A percentile compares a stretch with the other conserved stretches of the same genome.
These are phyloP conservation scores for Typhlichthys eigenmanni DNA, from an alignment of 2,797 vertebrate species.

Conservation along the genomic window DNA sequence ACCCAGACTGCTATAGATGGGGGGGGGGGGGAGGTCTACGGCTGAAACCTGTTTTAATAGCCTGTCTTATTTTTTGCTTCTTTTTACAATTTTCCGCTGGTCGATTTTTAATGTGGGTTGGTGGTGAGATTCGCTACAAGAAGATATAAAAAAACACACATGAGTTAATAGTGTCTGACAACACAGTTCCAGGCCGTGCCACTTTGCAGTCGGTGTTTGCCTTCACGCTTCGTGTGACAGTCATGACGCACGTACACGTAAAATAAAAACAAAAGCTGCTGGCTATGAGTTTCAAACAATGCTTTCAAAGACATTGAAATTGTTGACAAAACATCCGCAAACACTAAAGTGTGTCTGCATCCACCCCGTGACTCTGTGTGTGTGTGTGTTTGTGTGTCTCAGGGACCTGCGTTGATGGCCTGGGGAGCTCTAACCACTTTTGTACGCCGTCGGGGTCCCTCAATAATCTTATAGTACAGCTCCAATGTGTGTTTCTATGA, in stretches of 20 bases:
- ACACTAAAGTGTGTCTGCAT: conserved; percentile 58
- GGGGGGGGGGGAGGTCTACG: conserved; percentile 19
- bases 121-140: conserved; percentile 44
- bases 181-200: conserved; percentile 63
- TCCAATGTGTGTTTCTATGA: conserved; percentile 14
- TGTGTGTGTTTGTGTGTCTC: not conserved
- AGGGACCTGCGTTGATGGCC: not conserved
- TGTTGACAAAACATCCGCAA: conserved; percentile 57
- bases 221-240: conserved; percentile 52
- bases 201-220: conserved; percentile 63
- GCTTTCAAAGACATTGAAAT: conserved; percentile 60
- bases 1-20: conserved; percentile 22
- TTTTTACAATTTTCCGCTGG: conserved; percentile 60
- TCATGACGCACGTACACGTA: conserved; percentile 52
- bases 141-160: conserved; percentile 37
- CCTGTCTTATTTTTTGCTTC: not conserved
- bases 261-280: conserved; percentile 56
- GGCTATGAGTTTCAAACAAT: conserved; percentile 59
- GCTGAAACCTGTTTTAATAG: conserved; percentile 60
- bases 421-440: conserved; percentile 76
- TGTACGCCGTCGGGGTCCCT: conserved; percentile 63
- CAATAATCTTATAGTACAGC: conserved; percentile 61
- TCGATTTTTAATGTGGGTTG: conserved; percentile 52
- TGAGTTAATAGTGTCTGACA: conserved; percentile 49
- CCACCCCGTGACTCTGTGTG: conserved; percentile 57